Evolutionary conservation across 2,113 vertebrate genomes (phyloP), one percentile per base, ranked within the genome.

Genomic region (Varanus salvator): DNA sequence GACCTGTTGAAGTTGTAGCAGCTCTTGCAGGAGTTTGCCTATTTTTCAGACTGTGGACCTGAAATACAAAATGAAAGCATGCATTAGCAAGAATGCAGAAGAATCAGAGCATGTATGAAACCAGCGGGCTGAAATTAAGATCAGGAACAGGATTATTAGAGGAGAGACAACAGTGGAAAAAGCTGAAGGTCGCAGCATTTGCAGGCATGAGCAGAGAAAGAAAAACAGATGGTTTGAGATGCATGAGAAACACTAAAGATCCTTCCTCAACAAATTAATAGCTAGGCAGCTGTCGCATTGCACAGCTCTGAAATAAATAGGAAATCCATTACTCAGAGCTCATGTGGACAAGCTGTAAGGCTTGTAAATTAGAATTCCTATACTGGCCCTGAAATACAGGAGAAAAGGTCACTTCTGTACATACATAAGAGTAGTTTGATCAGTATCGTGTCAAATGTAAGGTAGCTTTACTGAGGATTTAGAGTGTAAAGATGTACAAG

Each of bases 371-470:
- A 71, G 15, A 38, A 81, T 54, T 71, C 48, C 64, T 93, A 91
- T 94, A 92, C 93, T 94, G 50, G 87, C 86, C 60, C 85, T 88
- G 84, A 94, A 92, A 87, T 66, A 72, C 2, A 0, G 75, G 88
- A 76, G 93, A 82, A 84, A 95, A 95, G 91, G 92, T 17, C 44
- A 31, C 44, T 6, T 31, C 71, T 50, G 25, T 50, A 84, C 29
- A 27, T 27, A 27, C 8, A 12, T 68, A 69, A 66, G 29, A 50
- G 60, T 84, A 14, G 6, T 84, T 29, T 84, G 25, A 84, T 52
- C 78, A n/a, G 27, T 29, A n/a, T 15, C 29, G 44, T 76, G 74
- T 38, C 44, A 21, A 23, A 77, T 21, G 23, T 48, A 5, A 78
- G 8, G 19, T 27, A 50, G 44, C 44, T 78, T 64, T 64, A 31